Evolutionary conservation across 1,140 invertebrate species (phyloP), one percentile per base, ranked within the genome.

Genomic region (Microplitis demolitor): DNA sequence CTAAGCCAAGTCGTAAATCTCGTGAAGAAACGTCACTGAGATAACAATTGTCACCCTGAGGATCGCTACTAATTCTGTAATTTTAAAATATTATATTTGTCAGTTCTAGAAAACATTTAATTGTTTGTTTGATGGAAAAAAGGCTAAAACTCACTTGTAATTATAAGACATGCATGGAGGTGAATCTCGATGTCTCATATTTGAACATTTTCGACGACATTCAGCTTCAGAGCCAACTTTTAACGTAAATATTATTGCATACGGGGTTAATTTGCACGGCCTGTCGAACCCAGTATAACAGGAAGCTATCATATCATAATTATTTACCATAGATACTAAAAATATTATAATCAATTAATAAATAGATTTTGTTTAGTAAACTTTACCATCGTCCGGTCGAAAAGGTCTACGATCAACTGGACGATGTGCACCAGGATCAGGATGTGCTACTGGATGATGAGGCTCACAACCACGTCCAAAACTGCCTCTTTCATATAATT

Each of bases 391-490:
- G 31, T 74, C 74, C 13, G 50, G 50, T 4, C 14, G 16, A 24
- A 9, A 54, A 16, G 50, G n/a, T 69, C 64, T 72, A 39, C 64
- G 35, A 60, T 66, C 54, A 11, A 31, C 4, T 16, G 66, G 35
- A 64, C 45, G 63, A 16, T 60, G 61, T 50, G 16, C 31, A 56
- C 82, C 82, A 60, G 84, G 24, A 63, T 34, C 39, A 39, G 62
- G 71, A 74, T 4, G 74, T 71, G 60, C 2, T 45, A 63, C 37
- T 53, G 56, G 62, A 34, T 2, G 88, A 77, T 90, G 88, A 1
- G 92, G 89, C 81, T 94, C 93, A 74, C 93, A 94, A 1, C 93
- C 93, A 63, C 92, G 89, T 0, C 93, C 93, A 75, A 92, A 94
- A 80, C 93, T 94, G 0, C 92, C 93, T 56, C 93, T 85, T 66